Evolutionary conservation across 2,113 vertebrate species (phyloP).

Genomic region (Otus sunia): DNA sequence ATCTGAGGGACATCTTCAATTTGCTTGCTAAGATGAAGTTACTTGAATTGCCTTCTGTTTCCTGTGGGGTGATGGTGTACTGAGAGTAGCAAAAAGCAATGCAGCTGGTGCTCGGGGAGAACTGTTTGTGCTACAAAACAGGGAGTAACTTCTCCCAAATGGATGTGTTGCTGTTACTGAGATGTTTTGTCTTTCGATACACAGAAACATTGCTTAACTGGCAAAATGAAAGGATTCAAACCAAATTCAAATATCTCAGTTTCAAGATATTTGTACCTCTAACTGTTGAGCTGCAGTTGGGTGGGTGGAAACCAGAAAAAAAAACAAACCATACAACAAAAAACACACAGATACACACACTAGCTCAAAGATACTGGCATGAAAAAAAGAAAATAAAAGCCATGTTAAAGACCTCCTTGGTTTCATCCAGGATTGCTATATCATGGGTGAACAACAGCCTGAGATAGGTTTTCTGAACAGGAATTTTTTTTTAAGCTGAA

Average conservation of each 20-base stretch:
- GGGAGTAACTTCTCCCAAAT: neutral
- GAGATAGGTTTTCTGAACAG: neutral
- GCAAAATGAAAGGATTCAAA: neutral
- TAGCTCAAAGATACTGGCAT: neutral
- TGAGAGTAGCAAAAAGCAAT: neutral
- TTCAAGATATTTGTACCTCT: neutral
- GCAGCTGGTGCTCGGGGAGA: neutral
- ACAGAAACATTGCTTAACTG: accelerated
- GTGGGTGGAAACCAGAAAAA: neutral
- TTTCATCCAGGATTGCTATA: neutral
- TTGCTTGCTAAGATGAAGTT: neutral
- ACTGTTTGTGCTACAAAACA: neutral
- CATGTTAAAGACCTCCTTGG: neutral
- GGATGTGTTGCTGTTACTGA: neutral
- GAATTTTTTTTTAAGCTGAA: neutral
- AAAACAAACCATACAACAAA: neutral
- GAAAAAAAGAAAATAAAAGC: neutral
- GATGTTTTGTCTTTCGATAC: neutral
- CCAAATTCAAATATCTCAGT: neutral
- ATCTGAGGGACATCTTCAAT: accelerated
- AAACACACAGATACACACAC: neutral
- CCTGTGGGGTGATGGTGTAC: neutral
- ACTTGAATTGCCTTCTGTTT: neutral
- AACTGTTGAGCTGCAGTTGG: neutral
- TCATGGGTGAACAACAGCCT: neutral